A percentile compares a stretch with the other conserved stretches of the same genome.
Evolutionary conservation across 2,113 vertebrate genomes (phyloP).

Genomic region (Scopus umbretta): DNA sequence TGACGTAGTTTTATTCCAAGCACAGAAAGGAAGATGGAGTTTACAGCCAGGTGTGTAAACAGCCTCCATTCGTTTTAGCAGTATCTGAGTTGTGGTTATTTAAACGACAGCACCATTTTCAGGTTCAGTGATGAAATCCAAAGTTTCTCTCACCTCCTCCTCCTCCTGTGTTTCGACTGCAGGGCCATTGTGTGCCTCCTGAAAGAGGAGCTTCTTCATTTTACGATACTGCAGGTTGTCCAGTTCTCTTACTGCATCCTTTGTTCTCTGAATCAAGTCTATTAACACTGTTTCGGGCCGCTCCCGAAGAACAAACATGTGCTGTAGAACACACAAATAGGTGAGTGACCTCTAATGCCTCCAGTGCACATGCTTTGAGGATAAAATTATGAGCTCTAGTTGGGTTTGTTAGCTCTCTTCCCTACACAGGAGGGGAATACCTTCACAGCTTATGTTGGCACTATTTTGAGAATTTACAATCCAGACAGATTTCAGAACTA

Average conservation of each 20-base stretch:
- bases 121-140: not conserved
- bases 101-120: not conserved
- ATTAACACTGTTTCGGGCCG: constrained; percentile 93
- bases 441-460: not conserved
- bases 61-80: not conserved
- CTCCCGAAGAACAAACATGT: constrained; percentile 94
- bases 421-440: not conserved
- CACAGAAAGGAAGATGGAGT: not conserved
- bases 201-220: constrained; percentile 99
- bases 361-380: not conserved
- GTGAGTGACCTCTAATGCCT: not conserved
- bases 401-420: not conserved
- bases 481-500: not conserved
- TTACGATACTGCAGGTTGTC: constrained; percentile 99
- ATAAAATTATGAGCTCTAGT: not conserved
- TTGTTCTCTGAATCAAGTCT: constrained; percentile 96
- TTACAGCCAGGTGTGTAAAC: not conserved
- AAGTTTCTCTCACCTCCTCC: constrained; percentile 84
- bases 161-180: constrained; percentile 92
- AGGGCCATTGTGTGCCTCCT: constrained; percentile 95
- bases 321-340: constrained; percentile 70
- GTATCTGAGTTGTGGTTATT: not conserved
- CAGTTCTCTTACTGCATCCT: constrained; percentile 95
- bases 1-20: not conserved
- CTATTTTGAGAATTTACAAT: not conserved